Conservation (phyloP, 2,888 invertebrate genomes). For the Laothoe populi region DNA sequence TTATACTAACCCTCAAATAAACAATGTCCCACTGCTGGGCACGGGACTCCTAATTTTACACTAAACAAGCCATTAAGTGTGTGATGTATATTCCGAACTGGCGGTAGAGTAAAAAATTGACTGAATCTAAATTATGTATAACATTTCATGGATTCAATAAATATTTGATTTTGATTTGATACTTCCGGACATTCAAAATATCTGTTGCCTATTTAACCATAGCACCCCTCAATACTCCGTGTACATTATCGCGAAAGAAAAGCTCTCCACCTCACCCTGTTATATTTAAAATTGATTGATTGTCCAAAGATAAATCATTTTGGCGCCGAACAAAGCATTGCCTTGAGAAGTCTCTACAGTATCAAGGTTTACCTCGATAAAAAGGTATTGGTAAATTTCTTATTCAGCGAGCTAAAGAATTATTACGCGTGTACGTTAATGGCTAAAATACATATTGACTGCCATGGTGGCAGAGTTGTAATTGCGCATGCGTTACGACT, state of each 20-base stretch:
- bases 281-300: constrained; percentile 31
- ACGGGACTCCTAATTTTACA: too few relatives aligned
- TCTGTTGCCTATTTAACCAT: not conserved
- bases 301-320: constrained; percentile 28
- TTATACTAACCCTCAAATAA: too few relatives aligned
- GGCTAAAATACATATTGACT: too few relatives aligned
- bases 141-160: too few relatives aligned
- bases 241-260: constrained; percentile 17
- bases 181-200: not conserved
- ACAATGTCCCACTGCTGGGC: too few relatives aligned
- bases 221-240: constrained; percentile 1
- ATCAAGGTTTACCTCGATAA: not conserved
- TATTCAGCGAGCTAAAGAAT: not conserved
- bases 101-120: too few relatives aligned
- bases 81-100: too few relatives aligned
- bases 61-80: too few relatives aligned
- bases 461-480: not conserved
- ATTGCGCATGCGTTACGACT: too few relatives aligned
- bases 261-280: constrained; percentile 23
- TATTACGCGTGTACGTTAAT: not conserved
- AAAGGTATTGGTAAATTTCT: too few relatives aligned
- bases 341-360: constrained; percentile 14
- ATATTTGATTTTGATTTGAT: too few relatives aligned
- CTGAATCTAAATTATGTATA: too few relatives aligned
- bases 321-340: not conserved